phyloP scores from a whole-genome alignment of 2,888 invertebrate genomes.

The Taphrorychus bicolor region DNA sequence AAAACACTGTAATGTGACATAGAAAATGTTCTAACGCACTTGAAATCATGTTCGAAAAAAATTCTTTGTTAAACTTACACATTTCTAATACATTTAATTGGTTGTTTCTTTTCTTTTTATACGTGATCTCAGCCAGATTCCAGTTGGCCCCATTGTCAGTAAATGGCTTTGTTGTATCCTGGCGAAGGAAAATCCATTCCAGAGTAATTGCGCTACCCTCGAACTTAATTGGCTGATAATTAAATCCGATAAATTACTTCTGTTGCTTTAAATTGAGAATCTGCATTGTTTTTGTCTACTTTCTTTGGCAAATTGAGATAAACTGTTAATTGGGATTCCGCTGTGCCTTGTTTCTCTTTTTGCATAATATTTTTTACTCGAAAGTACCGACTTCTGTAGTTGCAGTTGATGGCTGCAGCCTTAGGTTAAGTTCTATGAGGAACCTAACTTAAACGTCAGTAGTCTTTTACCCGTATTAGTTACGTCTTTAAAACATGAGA shows the following conservation, averaged over 20 bases:
- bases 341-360: too few species aligned
- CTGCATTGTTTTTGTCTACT: background rate
- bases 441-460: too few species aligned
- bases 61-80: background rate
- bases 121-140: conserved; percentile 9
- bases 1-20: background rate
- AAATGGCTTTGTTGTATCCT: conserved; percentile 37
- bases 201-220: conserved; percentile 36
- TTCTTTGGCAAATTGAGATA: too few species aligned
- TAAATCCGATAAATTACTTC: conserved; percentile 38
- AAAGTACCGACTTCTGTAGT: too few species aligned
- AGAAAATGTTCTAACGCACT: background rate
- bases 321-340: too few species aligned
- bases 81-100: conserved; percentile 15
- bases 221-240: conserved; percentile 38
- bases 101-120: conserved; percentile 18
- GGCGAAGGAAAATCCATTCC: conserved; percentile 30
- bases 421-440: too few species aligned
- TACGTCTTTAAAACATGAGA: too few species aligned
- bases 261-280: conserved; percentile 23
- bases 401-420: too few species aligned
- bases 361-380: too few species aligned
- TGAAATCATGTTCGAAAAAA: too few species aligned
- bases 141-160: conserved; percentile 26
- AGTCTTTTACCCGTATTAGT: too few species aligned